These are phyloP conservation scores for Ctenosaura bakeri DNA, from an alignment of 2,797 vertebrate genomes.

Conservation along the genomic window DNA sequence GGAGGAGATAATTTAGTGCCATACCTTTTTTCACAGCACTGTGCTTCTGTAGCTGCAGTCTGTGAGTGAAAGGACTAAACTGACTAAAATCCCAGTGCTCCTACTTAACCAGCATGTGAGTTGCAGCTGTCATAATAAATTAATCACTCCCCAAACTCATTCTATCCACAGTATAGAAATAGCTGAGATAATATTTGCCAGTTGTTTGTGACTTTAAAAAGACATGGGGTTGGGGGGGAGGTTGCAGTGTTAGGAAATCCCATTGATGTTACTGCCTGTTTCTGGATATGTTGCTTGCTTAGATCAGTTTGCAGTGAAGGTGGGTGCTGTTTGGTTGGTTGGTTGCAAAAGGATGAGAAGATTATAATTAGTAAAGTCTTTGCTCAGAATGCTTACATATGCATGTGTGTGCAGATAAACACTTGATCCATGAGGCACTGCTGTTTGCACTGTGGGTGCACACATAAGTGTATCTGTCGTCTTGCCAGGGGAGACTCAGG, in stretches of 20 bases:
- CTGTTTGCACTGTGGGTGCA: no score
- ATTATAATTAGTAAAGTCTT: not conserved
- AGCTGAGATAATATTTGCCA: not conserved
- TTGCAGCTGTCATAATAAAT: slow-evolving; percentile 10
- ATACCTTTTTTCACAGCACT: not conserved
- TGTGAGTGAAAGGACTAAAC: not conserved
- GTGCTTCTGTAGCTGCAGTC: not conserved
- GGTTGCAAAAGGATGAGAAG: not conserved
- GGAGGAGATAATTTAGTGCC: not conserved
- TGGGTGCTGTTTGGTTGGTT: not conserved
- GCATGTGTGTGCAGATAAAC: not conserved
- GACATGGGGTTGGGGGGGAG: not conserved
- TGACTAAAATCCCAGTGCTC: not conserved
- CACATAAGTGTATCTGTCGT: not conserved
- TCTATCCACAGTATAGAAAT: not conserved
- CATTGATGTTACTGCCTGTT: not conserved
- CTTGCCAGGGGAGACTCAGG: not conserved
- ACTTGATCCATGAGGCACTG: not conserved
- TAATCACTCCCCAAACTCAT: slow-evolving; percentile 2
- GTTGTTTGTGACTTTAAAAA: not conserved
- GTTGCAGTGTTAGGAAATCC: not conserved
- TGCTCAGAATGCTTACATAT: not conserved
- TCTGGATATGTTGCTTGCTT: not conserved
- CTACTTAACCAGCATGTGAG: not conserved
- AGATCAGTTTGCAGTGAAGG: not conserved